Evolutionary conservation across 2,888 invertebrate species (phyloP), one percentile per base, ranked within the genome.

Genomic region (Tetrapedia diversipes): DNA sequence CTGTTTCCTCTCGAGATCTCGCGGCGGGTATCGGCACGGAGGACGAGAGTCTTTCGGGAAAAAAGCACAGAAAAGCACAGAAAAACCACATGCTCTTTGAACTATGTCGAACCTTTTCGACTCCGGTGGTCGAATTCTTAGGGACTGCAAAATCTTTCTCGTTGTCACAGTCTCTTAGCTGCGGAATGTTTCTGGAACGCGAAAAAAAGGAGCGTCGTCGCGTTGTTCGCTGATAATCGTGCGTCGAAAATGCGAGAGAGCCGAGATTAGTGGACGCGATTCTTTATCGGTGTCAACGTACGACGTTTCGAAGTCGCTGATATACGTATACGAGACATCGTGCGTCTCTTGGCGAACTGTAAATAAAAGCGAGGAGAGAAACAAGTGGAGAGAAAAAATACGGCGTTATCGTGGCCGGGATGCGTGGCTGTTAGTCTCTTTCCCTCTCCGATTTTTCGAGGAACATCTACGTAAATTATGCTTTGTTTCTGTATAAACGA

Each of bases 401-500:
- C 27, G 61, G 8, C 27, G 57, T 74, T 74, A 76, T 74, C 74
- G 14, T 37, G 10, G 51, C 74, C 49, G 54, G 32, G 24, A 37
- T 14, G 22, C 27, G 11, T 54, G 49, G 47, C 19, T n/a, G 37
- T 47, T 16, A 14, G 11, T 39, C 34, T n/a, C n/a, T 37, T n/a
- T n/a, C n/a, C n/a, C n/a, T n/a, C n/a, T n/a, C n/a, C n/a, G 49
- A 79, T 68, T 64, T 59, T 47, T 66, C 53, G 43, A 54, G 54
- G n/a, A 60, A 59, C 19, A 47, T 19, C 45, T 53, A 47, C 11
- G 76, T 77, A 68, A 68, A 68, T 75, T 63, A 53, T 43, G 65
- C 57, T 73, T 73, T 76, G 66, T 76, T 73, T 67, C 66, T 57
- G 11, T 43, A 49, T n/a, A 27, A 65, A 59, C 45, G 22, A 27